Evolutionary conservation across 2,797 vertebrate genomes (phyloP).

Genomic region (Intellagama lesueurii): DNA sequence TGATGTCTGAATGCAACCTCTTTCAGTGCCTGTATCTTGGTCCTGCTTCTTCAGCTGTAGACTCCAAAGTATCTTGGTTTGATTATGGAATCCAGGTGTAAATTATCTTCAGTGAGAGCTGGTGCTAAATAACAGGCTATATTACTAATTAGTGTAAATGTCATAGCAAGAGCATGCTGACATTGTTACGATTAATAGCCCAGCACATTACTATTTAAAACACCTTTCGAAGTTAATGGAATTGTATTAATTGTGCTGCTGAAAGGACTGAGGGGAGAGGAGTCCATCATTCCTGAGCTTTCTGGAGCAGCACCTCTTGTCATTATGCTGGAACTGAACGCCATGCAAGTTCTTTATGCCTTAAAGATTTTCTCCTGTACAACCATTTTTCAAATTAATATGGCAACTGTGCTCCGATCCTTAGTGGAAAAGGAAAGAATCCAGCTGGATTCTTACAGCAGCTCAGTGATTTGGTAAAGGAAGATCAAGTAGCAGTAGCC

Average conservation of each 20-base stretch:
- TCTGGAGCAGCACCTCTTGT: constrained; percentile 54
- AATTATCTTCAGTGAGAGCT: constrained; percentile 65
- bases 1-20: not conserved
- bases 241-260: constrained; percentile 74
- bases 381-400: constrained; percentile 62
- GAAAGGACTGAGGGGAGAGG: constrained; percentile 57
- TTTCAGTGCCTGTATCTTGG: not conserved
- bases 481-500: not conserved
- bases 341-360: constrained; percentile 57
- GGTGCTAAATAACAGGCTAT: constrained; percentile 65
- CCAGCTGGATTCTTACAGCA: constrained; percentile 40
- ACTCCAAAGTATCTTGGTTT: constrained; percentile 55
- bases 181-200: constrained; percentile 74
- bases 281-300: constrained; percentile 57
- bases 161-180: constrained; percentile 74
- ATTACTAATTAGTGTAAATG: constrained; percentile 74
- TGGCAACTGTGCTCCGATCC: constrained; percentile 27
- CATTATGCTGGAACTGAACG: constrained; percentile 59
- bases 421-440: constrained; percentile 52
- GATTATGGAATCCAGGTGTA: constrained; percentile 43
- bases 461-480: constrained; percentile 12
- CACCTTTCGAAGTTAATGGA: constrained; percentile 75
- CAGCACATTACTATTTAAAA: constrained; percentile 70
- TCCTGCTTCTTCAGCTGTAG: constrained; percentile 31
- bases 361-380: constrained; percentile 47